Evolutionary conservation across 2,888 invertebrate species (phyloP).

Genomic region (Hypselothyrea guttata): DNA sequence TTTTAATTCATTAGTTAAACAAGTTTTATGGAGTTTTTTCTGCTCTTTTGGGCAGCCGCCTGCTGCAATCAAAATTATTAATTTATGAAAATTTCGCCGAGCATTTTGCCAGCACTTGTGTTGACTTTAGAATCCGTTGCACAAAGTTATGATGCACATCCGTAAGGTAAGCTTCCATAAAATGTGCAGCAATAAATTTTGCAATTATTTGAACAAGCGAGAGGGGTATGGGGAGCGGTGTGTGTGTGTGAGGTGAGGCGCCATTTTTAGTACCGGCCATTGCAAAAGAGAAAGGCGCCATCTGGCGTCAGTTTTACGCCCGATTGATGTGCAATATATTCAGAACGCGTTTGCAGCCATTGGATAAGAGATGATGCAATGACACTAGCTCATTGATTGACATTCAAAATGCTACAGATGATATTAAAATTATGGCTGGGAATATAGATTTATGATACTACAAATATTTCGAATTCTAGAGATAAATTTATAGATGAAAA

Average conservation of each 20-base stretch:
- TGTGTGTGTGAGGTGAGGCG: constrained; percentile 21
- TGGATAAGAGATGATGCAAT: constrained; percentile 9
- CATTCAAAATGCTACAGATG: background rate
- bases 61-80: constrained; percentile 63
- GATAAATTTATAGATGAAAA: too few species aligned
- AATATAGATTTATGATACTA: too few species aligned
- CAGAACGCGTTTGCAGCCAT: constrained; percentile 29
- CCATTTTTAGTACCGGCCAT: constrained; percentile 45
- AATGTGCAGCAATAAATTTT: constrained; percentile 56
- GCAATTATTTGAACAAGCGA: constrained; percentile 32
- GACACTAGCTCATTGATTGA: constrained; percentile 14
- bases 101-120: constrained; percentile 35
- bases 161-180: constrained; percentile 61
- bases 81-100: constrained; percentile 50
- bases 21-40: constrained; percentile 22
- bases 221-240: background rate
- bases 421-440: too few species aligned
- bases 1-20: constrained; percentile 62
- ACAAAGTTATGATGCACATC: constrained; percentile 37
- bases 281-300: constrained; percentile 55
- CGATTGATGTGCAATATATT: constrained; percentile 67
- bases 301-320: constrained; percentile 52
- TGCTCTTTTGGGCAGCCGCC: constrained; percentile 4
- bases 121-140: constrained; percentile 38
- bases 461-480: too few species aligned